A percentile compares a stretch with the other conserved stretches of the same genome.
Conservation (phyloP, 2,888 invertebrate species). For the Erebia palarica region DNA sequence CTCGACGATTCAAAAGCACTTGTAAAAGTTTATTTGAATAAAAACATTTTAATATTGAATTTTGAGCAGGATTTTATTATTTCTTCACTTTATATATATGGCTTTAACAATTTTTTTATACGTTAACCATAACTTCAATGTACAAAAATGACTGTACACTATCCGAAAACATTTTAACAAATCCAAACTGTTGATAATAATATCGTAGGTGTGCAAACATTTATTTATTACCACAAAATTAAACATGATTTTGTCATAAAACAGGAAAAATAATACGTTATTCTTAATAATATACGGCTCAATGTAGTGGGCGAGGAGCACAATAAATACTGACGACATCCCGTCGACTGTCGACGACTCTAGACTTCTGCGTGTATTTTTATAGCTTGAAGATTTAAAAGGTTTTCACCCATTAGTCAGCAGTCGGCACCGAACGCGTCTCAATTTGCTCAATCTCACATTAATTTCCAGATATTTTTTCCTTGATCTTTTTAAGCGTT, state of each 20-base stretch:
- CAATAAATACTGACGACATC: slow-evolving; percentile 44
- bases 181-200: neutral
- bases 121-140: too few relatives aligned
- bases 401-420: neutral
- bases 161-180: slow-evolving; percentile 3
- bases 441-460: neutral
- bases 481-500: too few relatives aligned
- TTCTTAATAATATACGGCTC: slow-evolving; percentile 43
- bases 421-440: neutral
- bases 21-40: too few relatives aligned
- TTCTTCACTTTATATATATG: too few relatives aligned
- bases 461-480: too few relatives aligned
- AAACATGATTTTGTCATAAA: slow-evolving; percentile 55
- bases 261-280: slow-evolving; percentile 54
- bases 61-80: too few relatives aligned
- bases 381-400: slow-evolving; percentile 39
- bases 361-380: slow-evolving; percentile 38
- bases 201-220: slow-evolving; percentile 33
- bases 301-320: slow-evolving; percentile 45
- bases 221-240: slow-evolving; percentile 55
- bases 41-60: too few relatives aligned
- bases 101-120: too few relatives aligned
- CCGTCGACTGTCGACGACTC: slow-evolving; percentile 40
- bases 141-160: neutral
- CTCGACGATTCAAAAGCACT: too few relatives aligned